Evolutionary conservation across 2,888 invertebrate species (phyloP), one percentile per base, ranked within the genome.

Genomic region (Drosophila birchii): DNA sequence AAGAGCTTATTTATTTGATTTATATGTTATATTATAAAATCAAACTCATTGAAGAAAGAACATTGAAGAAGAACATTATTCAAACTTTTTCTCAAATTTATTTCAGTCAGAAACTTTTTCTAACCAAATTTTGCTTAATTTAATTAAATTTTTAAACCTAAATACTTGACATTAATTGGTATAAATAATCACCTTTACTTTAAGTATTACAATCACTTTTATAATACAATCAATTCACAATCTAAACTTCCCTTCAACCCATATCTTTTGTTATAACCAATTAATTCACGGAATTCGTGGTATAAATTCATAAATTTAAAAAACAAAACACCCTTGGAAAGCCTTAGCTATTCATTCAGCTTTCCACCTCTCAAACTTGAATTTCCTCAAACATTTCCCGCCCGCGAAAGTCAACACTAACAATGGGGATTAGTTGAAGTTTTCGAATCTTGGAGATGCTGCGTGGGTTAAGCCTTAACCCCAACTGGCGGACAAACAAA

Each of bases 401-500:
- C 39, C 43, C 43, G 8, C 29, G 6, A 56, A 58, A 62, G n/a
- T 62, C 38, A 16, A 64, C 41, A 64, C 49, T 32, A 47, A 47
- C 29, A 47, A 29, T 26, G 26, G 47, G 45, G 26, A 43, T 66
- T 20, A 26, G 41, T 49, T 41, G 41, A 34, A 39, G 45, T 45
- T 14, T 45, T 45, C 16, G 4, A 16, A 7, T 16, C 18, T 16
- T 34, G 47, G 45, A 26, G 34, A 36, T 29, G 49, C 66, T 51
- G 66, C 64, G 64, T 64, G 64, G 64, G 64, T 29, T 47, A 45
- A 49, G 64, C 39, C 20, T 44, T 60, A 60, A 41, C 59, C 59
- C 32, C 43, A 14, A 18, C 41, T 11, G 43, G 26, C 26, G 14
- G 32, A 7, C 29, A 26, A 23, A 64, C 66, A 64, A 64, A 49